These are phyloP conservation scores for Nannospalax galili DNA, from an alignment of 2,113 vertebrate species.

Conservation along the genomic window DNA sequence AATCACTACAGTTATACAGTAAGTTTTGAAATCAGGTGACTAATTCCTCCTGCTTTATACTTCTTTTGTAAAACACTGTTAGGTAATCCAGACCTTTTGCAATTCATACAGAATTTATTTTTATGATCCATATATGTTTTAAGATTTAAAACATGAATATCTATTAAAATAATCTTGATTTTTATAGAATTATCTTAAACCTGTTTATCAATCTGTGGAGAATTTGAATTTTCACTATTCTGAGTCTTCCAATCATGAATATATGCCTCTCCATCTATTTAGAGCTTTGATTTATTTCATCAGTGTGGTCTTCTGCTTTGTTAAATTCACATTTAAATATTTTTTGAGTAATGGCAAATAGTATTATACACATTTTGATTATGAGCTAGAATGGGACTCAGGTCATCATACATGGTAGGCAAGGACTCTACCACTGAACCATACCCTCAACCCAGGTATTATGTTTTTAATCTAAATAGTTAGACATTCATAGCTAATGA, in stretches of 20 bases:
- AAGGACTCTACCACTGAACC: background rate
- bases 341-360: conserved; percentile 16
- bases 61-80: background rate
- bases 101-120: background rate
- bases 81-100: conserved; percentile 7
- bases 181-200: conserved; percentile 41
- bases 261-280: conserved; percentile 13
- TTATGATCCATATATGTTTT: background rate
- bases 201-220: background rate
- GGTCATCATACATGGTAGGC: background rate
- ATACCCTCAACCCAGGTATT: background rate
- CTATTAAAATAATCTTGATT: conserved; percentile 28
- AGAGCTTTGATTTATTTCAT: conserved; percentile 33
- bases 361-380: background rate
- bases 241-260: conserved; percentile 1
- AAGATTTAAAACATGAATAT: conserved; percentile 6
- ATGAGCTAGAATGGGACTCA: background rate
- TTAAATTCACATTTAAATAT: conserved; percentile 33
- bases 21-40: conserved; percentile 24
- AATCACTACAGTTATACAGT: background rate
- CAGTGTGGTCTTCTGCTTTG: background rate
- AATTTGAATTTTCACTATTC: background rate
- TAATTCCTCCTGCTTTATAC: conserved; percentile 5
- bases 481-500: background rate
- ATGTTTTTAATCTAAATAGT: background rate